phyloP scores from a whole-genome alignment of 2,113 vertebrate species.

The Micromys minutus region DNA sequence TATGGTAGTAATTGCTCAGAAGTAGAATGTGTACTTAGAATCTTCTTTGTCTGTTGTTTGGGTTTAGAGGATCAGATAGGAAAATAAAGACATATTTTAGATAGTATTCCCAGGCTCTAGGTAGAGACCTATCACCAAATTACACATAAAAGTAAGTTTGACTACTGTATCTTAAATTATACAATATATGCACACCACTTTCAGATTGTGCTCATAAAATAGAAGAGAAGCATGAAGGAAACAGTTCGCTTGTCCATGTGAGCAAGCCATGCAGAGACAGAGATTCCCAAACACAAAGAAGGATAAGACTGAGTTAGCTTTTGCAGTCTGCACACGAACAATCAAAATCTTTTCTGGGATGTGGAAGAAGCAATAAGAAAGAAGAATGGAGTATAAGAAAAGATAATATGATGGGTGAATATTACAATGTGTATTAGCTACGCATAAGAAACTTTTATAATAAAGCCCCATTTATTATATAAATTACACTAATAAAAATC shows the following conservation, averaged over 20 bases:
- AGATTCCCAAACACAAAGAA: background rate
- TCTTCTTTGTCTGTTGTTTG: background rate
- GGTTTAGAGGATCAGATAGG: background rate
- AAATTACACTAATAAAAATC: background rate
- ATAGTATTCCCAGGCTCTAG: background rate
- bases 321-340: background rate
- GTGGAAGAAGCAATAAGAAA: background rate
- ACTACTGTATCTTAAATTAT: background rate
- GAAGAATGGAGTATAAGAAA: background rate
- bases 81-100: background rate
- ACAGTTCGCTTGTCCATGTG: background rate
- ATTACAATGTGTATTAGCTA: background rate
- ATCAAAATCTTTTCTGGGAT: background rate
- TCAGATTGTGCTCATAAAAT: background rate
- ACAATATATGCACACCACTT: background rate
- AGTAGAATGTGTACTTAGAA: background rate
- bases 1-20: background rate
- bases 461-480: background rate
- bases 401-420: background rate
- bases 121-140: background rate
- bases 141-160: background rate
- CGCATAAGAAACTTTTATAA: background rate
- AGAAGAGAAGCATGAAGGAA: background rate
- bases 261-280: background rate
- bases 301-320: background rate